Base-by-base conservation (phyloP, 2,888 invertebrate genomes). In the Corythucha ciliata region DNA sequence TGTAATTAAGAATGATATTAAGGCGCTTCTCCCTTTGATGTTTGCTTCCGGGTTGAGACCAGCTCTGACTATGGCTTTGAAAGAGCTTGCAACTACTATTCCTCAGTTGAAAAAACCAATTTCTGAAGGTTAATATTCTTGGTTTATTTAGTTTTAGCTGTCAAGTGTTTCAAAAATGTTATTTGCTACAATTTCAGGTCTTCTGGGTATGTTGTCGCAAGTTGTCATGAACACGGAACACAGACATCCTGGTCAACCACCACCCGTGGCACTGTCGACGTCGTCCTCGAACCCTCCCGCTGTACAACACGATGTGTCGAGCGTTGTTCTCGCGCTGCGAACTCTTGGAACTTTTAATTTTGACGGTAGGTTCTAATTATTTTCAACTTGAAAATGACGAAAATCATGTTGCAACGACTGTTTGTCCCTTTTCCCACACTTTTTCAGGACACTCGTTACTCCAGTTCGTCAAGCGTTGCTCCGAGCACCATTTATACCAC, bases 331-430 rank as follows among this genome's bases (percentile, higher is more conserved):
- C 37, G 97, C 97, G 0, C 72, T 98, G 21, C 80, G 85, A 64
- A 97, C 97, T 1, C 74, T 98, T 10, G 94, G 94, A 3, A 86
- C 70, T 56, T 80, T 80, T 66, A 84, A 91, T 64, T 96, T 96
- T 69, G 90, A 92, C 67, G 89, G 74, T 72, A 58, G 18, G 40
- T 20, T 24, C 18, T 16, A 18, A 8, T 32, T 27, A 12, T 3
- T 46, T 46, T 18, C n/a, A n/a, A n/a, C n/a, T n/a, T n/a, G n/a
- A n/a, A n/a, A n/a, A 39, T 42, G 8, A 32, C 16, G n/a, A 41
- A 22, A 14, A 4, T 26, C 7, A 6, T 7, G 8, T 16, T 42
- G 26, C 20, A 20, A 34, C 8, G 14, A 7, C 34, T 16, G 6
- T 4, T 8, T n/a, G 25, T 7, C 25, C 14, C 22, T n/a, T 40